A percentile compares a stretch with the other conserved stretches of the same genome.
Evolutionary conservation across 2,113 vertebrate species (phyloP).

Genomic region (Plecotus auritus): DNA sequence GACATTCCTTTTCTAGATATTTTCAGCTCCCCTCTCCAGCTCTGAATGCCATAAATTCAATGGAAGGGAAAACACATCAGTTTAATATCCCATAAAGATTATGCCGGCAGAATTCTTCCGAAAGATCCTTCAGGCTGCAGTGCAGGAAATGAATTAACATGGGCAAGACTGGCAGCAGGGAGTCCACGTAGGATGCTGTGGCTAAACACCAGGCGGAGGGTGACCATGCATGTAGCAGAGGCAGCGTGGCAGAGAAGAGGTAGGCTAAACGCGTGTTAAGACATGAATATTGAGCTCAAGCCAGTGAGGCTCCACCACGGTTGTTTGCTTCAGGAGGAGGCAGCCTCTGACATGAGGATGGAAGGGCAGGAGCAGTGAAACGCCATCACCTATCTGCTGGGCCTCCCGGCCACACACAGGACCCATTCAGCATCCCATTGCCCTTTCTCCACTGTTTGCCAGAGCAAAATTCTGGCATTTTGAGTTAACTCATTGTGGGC

Average conservation of each 20-base stretch:
- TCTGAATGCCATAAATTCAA: background rate
- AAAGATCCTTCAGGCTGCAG: background rate
- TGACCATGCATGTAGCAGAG: background rate
- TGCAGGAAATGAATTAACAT: background rate
- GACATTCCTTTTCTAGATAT: background rate
- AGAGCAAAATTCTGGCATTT: background rate
- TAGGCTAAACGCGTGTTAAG: background rate
- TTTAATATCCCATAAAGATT: background rate
- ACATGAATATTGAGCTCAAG: background rate
- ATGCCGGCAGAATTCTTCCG: background rate
- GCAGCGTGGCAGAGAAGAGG: background rate
- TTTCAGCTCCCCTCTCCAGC: background rate
- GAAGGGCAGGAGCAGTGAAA: too few species aligned
- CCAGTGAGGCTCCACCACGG: background rate
- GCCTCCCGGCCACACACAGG: background rate
- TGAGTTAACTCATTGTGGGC: background rate
- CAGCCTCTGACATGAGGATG: background rate
- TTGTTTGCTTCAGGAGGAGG: background rate
- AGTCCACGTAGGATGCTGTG: background rate
- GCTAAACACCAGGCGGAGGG: background rate
- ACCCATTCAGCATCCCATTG: background rate
- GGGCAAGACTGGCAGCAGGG: background rate
- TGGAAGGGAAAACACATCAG: background rate
- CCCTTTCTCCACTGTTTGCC: background rate
- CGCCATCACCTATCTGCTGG: background rate